Percentiles rank a stretch among this genome's conserved stretches.
These are phyloP conservation scores for Pogonus chalceus DNA, from an alignment of 1,140 invertebrate genomes.

Conservation along the genomic window DNA sequence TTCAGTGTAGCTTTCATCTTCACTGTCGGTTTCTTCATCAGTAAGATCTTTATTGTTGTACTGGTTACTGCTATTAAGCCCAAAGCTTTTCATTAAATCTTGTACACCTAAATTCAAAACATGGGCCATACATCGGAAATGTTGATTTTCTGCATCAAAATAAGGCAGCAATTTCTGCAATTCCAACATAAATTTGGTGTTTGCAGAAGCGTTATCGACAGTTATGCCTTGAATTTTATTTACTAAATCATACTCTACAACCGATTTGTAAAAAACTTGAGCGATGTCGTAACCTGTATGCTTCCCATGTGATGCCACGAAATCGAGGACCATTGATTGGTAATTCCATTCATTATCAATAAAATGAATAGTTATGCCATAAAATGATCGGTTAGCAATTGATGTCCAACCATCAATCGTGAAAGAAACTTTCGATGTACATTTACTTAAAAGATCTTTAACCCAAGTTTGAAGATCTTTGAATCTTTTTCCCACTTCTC, in stretches of 20 bases:
- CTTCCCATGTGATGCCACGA: conserved; percentile 26
- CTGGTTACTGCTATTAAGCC: conserved; percentile 13
- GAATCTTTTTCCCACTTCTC: conserved; percentile 24
- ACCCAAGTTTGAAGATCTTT: conserved; percentile 22
- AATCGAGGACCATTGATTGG: conserved; percentile 28
- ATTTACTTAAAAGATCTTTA: conserved; percentile 23
- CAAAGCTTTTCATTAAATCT: conserved; percentile 20
- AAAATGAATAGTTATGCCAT: conserved; percentile 29
- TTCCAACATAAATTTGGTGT: conserved; percentile 18
- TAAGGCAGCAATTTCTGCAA: too few relatives aligned
- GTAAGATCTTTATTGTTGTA: too few relatives aligned
- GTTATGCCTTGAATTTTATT: conserved; percentile 28
- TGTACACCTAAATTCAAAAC: conserved; percentile 22
- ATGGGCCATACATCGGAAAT: conserved; percentile 23
- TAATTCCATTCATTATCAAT: conserved; percentile 29
- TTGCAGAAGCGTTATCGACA: conserved; percentile 22
- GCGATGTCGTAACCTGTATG: conserved; percentile 31
- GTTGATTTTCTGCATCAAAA: conserved; percentile 21
- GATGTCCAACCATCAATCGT: conserved; percentile 31
- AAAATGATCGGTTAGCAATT: conserved; percentile 24
- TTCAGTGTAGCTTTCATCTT: too few relatives aligned
- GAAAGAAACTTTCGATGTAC: conserved; percentile 30
- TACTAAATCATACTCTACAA: conserved; percentile 23
- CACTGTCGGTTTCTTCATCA: too few relatives aligned
- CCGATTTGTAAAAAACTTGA: conserved; percentile 24